These are phyloP conservation scores for Rotaria sp. DNA, from an alignment of 2,888 invertebrate species.

Conservation along the genomic window DNA sequence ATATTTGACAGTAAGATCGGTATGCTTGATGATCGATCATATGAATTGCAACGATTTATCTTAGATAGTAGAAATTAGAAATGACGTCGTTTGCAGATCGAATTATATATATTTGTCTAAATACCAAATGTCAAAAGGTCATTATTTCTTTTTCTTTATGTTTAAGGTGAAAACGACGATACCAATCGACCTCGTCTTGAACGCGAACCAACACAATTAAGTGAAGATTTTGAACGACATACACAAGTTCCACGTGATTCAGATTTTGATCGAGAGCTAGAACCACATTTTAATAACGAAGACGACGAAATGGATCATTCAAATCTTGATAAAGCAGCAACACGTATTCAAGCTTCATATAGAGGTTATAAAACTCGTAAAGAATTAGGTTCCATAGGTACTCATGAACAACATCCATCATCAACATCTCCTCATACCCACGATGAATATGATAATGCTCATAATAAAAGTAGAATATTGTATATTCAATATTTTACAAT, in stretches of 20 bases:
- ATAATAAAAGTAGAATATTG: neutral
- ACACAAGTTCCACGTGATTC: neutral
- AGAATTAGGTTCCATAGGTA: neutral
- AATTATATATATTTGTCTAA: too few relatives aligned
- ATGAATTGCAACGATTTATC: neutral
- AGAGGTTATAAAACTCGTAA: slow-evolving; percentile 42
- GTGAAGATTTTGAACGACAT: slow-evolving; percentile 21
- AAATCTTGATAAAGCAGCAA: slow-evolving; percentile 49
- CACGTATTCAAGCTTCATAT: slow-evolving; percentile 52
- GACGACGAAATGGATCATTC: slow-evolving; percentile 46
- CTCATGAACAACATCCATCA: neutral
- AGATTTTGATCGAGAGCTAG: neutral
- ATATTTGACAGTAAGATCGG: neutral
- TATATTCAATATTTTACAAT: neutral
- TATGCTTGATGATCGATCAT: neutral
- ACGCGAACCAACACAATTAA: slow-evolving; percentile 13
- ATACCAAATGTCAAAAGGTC: too few relatives aligned
- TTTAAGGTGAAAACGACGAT: neutral
- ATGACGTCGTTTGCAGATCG: too few relatives aligned
- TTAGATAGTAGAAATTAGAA: too few relatives aligned
- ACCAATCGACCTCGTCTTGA: neutral
- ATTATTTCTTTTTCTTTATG: neutral
- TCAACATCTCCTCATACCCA: neutral
- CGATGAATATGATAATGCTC: neutral
- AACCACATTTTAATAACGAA: neutral